Base-by-base conservation (phyloP, 2,888 invertebrate genomes). In the Alloscopus bannaensis region DNA sequence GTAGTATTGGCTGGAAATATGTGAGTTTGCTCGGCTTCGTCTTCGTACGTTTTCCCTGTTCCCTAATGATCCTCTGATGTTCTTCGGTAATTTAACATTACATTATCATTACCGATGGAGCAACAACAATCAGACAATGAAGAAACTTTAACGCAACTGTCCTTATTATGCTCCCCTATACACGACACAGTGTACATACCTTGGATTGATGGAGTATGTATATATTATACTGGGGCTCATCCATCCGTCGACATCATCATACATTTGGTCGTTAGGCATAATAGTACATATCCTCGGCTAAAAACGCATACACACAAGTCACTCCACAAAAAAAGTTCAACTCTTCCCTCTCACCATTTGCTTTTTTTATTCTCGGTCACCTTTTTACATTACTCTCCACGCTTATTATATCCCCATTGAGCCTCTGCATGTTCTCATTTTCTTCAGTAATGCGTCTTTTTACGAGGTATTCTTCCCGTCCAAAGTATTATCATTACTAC, bases 61-160 rank as follows among this genome's bases (percentile, higher is more conserved):
- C 60, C 60, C 71, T 78, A 78, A 78, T 78, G 78, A 78, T 78
- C 78, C 69, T 66, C 65, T 78, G 71, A 78, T 71, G 78, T 59
- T 78, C 66, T 59, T 66, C 71, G 55, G 78, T 71, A 78, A 71
- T 71, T 78, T 78, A 71, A 71, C 71, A 77, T 77, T 77, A 77
- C 76, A 70, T 78, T 70, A 66, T 78, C 71, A 78, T 78, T 78
- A 78, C 40, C 50, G 78, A 78, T 78, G 66, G 65, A 71, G 70
- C 59, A 77, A 77, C 70, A 77, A 66, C 71, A 78, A 71, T 78
- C 65, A 78, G 60, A 65, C 59, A 66, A 57, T 73, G 73, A 73
- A 52, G 66, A 66, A 66, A 73, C 65, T 65, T 57, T 45, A 66
- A 64, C 18, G 66, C 75, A 75, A 66, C 66, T 66, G 66, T 59